These are phyloP conservation scores for Tanypteryx hageni DNA, from an alignment of 2,888 invertebrate genomes.

Conservation along the genomic window DNA sequence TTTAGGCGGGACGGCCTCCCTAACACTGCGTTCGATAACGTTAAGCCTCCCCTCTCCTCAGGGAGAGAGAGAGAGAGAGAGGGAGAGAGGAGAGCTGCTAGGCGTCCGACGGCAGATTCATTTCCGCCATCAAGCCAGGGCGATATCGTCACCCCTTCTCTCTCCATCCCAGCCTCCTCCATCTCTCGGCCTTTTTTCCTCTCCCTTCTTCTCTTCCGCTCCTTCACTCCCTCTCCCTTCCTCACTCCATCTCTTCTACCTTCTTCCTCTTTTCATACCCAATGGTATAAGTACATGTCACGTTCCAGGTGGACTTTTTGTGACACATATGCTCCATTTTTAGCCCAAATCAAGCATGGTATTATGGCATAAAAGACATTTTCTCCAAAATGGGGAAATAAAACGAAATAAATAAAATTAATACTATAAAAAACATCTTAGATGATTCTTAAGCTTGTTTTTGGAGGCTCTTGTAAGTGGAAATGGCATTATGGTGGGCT, in stretches of 20 bases:
- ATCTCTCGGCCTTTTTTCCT: neutral
- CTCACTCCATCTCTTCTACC: neutral
- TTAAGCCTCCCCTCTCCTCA: neutral
- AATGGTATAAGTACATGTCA: too few species aligned
- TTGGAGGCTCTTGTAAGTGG: too few species aligned
- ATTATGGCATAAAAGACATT: too few species aligned
- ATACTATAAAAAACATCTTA: too few species aligned
- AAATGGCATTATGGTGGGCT: too few species aligned
- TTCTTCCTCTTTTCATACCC: too few species aligned
- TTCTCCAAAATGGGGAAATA: too few species aligned
- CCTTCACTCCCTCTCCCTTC: neutral
- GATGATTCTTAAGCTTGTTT: too few species aligned
- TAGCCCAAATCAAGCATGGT: too few species aligned
- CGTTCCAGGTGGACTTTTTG: too few species aligned
- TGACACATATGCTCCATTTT: too few species aligned
- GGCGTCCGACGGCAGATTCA: slow-evolving; percentile 40
- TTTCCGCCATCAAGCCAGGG: slow-evolving; percentile 47
- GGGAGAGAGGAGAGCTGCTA: neutral
- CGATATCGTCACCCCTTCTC: neutral
- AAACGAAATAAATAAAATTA: too few species aligned
- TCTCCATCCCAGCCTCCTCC: neutral
- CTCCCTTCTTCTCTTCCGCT: neutral
- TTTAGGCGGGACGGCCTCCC: neutral
- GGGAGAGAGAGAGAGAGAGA: neutral
- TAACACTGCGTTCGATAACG: neutral